Evolutionary conservation across 2,797 vertebrate genomes (phyloP), one percentile per base, ranked within the genome.

Genomic region (Sphenopsis melanotis): DNA sequence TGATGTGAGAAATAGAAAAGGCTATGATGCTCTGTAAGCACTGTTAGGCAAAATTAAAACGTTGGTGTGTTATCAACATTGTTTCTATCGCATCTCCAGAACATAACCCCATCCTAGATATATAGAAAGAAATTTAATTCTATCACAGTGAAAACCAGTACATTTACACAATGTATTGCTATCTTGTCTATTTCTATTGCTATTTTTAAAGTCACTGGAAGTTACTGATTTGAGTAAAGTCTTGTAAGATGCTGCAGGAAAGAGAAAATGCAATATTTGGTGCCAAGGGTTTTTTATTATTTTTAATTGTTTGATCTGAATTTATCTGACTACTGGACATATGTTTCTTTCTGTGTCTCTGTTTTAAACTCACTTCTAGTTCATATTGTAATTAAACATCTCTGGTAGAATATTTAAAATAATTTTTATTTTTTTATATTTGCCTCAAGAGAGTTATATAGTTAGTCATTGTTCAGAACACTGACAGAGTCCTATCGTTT

Each of bases 241-340:
- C 39, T 64, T 64, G 12, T 46, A 79, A 83, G 16, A n/a, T 55
- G 19, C 14, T 46, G 5, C 7, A 50, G 16, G 19, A 74, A 83
- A 64, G 5, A 5, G 7, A 64, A 69, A 39, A 69, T 17, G 18
- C 13, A 81, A 57, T 68, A 49, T 64, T 68, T 83, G 13, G 3
- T 63, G 57, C 42, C 11, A 52, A 23, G 4, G 2, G 1, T 1
- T 21, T 39, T 41, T 23, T 6, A 1, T 29, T 23, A 19, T 32
- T 85, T 85, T 77, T 12, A 57, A 17, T 37, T 57, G 3, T 59
- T 82, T 83, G 41, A 59, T 6, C 19, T 49, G 30, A 50, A 36
- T 15, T 64, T 74, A 9, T 74, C 9, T 83, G 52, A 20, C 5
- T 37, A 75, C 49, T 50, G 49, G 15, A 50, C 5, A 19, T 8